Conservation (phyloP, 92 coral and sea anemone genomes). For the Porites divaricata region DNA sequence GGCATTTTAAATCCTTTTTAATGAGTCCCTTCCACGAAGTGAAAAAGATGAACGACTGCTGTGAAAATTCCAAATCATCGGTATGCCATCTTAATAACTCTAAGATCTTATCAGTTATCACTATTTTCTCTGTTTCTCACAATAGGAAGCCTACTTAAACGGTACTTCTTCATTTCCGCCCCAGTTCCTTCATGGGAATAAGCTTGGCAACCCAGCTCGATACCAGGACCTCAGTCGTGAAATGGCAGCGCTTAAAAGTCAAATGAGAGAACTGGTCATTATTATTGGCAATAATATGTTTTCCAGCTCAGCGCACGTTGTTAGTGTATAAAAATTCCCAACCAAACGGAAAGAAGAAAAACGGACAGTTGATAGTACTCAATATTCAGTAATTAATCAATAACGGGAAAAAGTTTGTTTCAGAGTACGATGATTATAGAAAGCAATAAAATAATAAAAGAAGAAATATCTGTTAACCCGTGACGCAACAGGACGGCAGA, state of each 20-base stretch:
- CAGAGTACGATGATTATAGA: no score
- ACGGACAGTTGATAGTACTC: neutral
- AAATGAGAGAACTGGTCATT: constrained; percentile 59
- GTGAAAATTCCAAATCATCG: no score
- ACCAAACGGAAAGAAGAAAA: neutral
- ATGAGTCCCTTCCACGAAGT: no score
- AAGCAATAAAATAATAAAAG: no score
- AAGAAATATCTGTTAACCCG: no score
- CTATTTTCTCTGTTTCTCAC: neutral
- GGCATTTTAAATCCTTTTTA: no score
- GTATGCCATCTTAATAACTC: neutral
- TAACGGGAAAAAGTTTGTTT: neutral
- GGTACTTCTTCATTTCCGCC: constrained; percentile 53
- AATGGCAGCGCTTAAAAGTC: constrained; percentile 58
- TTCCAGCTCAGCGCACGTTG: constrained; percentile 12
- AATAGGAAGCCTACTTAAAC: constrained; percentile 56
- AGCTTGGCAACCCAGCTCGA: constrained; percentile 22
- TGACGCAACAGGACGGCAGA: no score
- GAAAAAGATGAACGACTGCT: no score
- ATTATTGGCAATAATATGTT: constrained; percentile 31
- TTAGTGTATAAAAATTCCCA: neutral
- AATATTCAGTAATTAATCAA: neutral
- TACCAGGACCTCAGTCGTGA: constrained; percentile 49
- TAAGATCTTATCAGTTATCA: neutral
- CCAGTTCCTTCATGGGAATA: neutral